Base-by-base conservation (phyloP, 1,140 invertebrate species). In the Drosophila tristis region DNA sequence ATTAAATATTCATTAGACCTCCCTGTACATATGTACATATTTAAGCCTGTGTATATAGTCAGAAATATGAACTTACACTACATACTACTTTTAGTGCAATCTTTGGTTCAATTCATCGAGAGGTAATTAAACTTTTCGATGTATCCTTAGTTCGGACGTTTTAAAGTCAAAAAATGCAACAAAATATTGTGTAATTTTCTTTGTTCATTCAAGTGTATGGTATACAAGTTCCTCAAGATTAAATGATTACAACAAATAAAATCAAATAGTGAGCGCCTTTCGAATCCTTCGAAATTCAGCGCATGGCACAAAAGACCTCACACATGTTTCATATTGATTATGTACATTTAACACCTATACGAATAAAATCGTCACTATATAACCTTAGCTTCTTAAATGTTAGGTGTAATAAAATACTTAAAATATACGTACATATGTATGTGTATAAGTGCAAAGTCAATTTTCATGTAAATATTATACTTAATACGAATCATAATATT, bases 221-320 rank as follows among this genome's bases (percentile, higher is more conserved):
- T 90, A 90, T 90, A 91, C 87, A 90, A 90, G 87, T 90, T 90
- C 87, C 87, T 90, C 87, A 84, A 89, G 65, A 89, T 84, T 89
- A 89, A 86, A 87, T 54, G 74, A 82, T 78, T 75, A 74, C 78
- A 81, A 87, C 74, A 58, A 67, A 78, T 51, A 70, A 63, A 61
- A 70, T 42, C 61, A 70, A 78, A 84, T 84, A 74, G 77, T 72
- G 39, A 78, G 80, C 66, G 82, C 79, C 68, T 57, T 76, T 74
- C 73, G 31, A 51, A 61, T 56, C 48, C 45, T 51, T 45, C 72
- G 23, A 60, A 72, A 67, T 58, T 50, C 44, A 50, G 77, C 74
- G 82, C 75, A 71, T 67, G 76, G 72, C 71, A 67, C 80, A 60
- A 63, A 85, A 81, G 65, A 80, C 58, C 76, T 79, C 84, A 87